Base-by-base conservation (phyloP, 2,888 invertebrate species). In the Lysandra bellargus region DNA sequence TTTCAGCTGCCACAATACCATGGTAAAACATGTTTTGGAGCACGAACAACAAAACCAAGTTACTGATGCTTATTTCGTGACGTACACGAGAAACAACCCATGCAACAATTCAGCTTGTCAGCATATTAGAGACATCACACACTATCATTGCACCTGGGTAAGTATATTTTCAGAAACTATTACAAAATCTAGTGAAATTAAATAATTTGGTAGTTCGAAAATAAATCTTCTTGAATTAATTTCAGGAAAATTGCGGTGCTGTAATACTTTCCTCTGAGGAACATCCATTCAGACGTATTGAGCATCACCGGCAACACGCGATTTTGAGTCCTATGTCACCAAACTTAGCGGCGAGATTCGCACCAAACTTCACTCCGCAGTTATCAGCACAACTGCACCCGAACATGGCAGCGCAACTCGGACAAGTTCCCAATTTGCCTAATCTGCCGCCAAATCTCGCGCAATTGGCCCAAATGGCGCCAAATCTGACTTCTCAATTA, bases 71-170 rank as follows among this genome's bases (percentile, higher is more conserved):
- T 97, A 96, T 86, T 97, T 96, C 88, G 96, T 96, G 87, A 95
- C 95, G 0, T 96, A 95, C 77, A 95, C 96, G 3, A 95, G 96
- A 78, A 95, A 95, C 81, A 96, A 95, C 78, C 95, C 94, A 0
- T 96, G 96, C 85, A 95, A 96, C 79, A 96, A 96, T 83, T 96
- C 96, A 40, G 95, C 95, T 57, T 97, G 97, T 85, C 96, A 96
- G 75, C 97, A 97, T 85, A 96, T 97, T 80, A 95, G 96, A 83
- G 97, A 97, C 82, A 97, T 97, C 82, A 97, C 97, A 78, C 98
- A 98, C 87, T 98, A 97, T 86, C 98, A 98, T 88, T 98, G 98
- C 92, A 97, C 97, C 87, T 98, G 98, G 98, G 97, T 97, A 93
- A 92, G 96, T 83, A 40, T 78, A 49, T 30, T 64, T 30, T 64